Conservation (phyloP, 2,113 vertebrate genomes). For the cattle (Bos taurus) region ARS-UCD2.0 NC_037343.1:57219001-57219500, state of each 20-base stretch:
- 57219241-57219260: neutral
- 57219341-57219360: neutral
- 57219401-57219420: neutral
- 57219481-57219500: neutral
- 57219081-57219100: neutral
- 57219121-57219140: neutral
- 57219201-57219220: neutral
- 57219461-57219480: neutral
- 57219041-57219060: neutral
- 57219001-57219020: neutral
- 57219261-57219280: neutral
- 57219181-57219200: neutral
- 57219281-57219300: neutral
- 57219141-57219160: neutral
- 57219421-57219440: neutral
- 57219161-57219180: neutral
- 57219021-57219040: neutral
- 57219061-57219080: neutral
- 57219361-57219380: neutral
- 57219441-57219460: neutral
- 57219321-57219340: neutral
- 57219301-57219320: neutral
- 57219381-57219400: neutral
- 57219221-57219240: neutral
- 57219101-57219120: neutral